Evolutionary conservation across 1,140 invertebrate species (phyloP).

Genomic region (Macrocentrus cingulum): DNA sequence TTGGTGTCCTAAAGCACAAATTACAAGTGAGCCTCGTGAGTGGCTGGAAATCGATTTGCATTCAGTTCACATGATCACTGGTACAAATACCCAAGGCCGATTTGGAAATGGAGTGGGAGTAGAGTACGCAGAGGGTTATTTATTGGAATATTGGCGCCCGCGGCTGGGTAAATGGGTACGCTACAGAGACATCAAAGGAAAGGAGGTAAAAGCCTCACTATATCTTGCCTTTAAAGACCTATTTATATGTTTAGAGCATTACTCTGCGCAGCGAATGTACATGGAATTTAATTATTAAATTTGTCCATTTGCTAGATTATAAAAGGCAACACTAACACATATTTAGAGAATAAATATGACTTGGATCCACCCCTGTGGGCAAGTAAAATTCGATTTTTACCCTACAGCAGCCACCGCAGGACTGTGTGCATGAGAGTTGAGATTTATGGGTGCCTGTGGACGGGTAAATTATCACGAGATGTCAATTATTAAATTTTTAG

Average conservation of each 20-base stretch:
- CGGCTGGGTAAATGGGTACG: conserved; percentile 72
- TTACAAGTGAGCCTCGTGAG: conserved; percentile 72
- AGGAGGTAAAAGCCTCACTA: conserved; percentile 63
- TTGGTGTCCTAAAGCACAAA: conserved; percentile 79
- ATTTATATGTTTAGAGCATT: conserved; percentile 15
- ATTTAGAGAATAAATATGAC: conserved; percentile 75
- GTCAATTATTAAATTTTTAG: too few relatives aligned
- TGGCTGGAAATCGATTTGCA: conserved; percentile 80
- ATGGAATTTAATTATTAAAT: too few relatives aligned
- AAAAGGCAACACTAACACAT: conserved; percentile 86
- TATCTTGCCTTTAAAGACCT: conserved; percentile 15
- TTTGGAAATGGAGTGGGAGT: conserved; percentile 83
- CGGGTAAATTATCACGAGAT: conserved; percentile 56
- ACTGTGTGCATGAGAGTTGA: conserved; percentile 81
- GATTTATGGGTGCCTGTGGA: conserved; percentile 73
- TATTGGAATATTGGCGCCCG: conserved; percentile 78
- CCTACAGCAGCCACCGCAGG: conserved; percentile 71
- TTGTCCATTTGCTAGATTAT: conserved; percentile 74
- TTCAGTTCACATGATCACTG: conserved; percentile 73
- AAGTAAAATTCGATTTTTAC: conserved; percentile 72
- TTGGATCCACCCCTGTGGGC: conserved; percentile 74
- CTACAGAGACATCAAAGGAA: conserved; percentile 68
- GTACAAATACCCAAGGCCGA: conserved; percentile 81
- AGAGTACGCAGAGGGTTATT: conserved; percentile 77
- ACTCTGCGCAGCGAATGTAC: too few relatives aligned